Base-by-base conservation (phyloP, 1,140 invertebrate genomes). In the Lasioglossum albipes region DNA sequence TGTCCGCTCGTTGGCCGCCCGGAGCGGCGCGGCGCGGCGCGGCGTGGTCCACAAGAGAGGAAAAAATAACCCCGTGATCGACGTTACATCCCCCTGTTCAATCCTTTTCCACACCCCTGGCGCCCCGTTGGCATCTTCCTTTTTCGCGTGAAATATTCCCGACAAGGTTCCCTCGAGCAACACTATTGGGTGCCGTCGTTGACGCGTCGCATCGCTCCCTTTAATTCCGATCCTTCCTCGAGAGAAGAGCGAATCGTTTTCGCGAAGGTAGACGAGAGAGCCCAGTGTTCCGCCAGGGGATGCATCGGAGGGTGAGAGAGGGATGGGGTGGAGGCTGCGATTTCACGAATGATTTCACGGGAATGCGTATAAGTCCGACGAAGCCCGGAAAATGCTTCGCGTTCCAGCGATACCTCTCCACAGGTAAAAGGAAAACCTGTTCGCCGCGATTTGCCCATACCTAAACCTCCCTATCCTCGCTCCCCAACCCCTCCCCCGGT, bases 281-380 rank as follows among this genome's bases (percentile, higher is more conserved):
- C 36, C 36, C 36, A 4, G 36, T 36, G 36, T 36, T 36, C 36
- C 36, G 36, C 36, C 36, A 36, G 36, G 36, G 45, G 2, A 12
- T 0, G 45, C 10, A 13, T 3, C 7, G 45, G 45, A 49, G 45
- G 9, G 45, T 12, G 45, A 12, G 10, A 49, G 45, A 49, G 45
- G 18, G n/a, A 6, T 3, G 5, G 6, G 16, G 31, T 65, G 59
- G 12, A 16, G 72, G 36, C 71, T 73, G 36, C 68, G 75, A 88
- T 87, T 88, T 87, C 78, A 84, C 86, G 84, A 85, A 88, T 84
- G 81, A 88, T 87, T 88, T 88, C 77, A 76, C 68, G 66, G 75
- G 72, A 86, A 84, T 83, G 81, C 74, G 57, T 82, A 12, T 42
- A 52, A 57, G 77, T 66, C 57, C 59, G 73, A 78, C 64, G 81